Base-by-base conservation (phyloP, 2,888 invertebrate species). In the Melikaiella ostensackeni region DNA sequence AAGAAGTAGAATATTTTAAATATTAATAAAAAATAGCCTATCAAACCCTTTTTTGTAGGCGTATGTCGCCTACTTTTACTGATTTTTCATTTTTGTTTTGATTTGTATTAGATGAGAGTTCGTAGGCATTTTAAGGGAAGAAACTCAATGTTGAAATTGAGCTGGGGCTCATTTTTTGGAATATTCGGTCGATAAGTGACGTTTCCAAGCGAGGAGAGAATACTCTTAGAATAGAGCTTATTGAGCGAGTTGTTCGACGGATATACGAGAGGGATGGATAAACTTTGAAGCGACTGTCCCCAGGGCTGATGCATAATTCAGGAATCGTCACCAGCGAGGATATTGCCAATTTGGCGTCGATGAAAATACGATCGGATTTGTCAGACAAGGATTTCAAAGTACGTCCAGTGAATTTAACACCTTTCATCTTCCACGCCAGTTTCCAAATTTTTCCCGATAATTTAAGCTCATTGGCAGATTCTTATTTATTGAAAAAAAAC, bases 341-440 rank as follows among this genome's bases (percentile, higher is more conserved):
- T 91, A 91, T 91, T 91, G 91, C 90, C 91, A 91, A 91, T 91
- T 91, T 91, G 90, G 90, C 91, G 91, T 90, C 91, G 90, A 91
- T 91, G 91, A 91, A 91, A 91, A 91, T 90, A 89, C 90, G 90
- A 91, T 91, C 89, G 89, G 90, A 91, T 91, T 90, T 90, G 90
- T 90, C 89, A 88, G 88, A 84, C 84, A 81, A 83, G 82, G 83
- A 82, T 86, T 81, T 78, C 84, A 83, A 84, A 85, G 85, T 86
- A 86, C 86, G 84, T 87, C 86, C 88, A 86, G 86, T 87, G 87
- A 89, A 90, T 90, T 90, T 89, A 90, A 88, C 90, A 89, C 89
- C 87, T 89, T 87, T 88, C 85, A 82, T 81, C 81, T 83, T 75
- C 74, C 75, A 61, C 27, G 27, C 70, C 5, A 19, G 9, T 9